Conservation (phyloP, 2,113 vertebrate species). For the Lasiurus borealis region DNA sequence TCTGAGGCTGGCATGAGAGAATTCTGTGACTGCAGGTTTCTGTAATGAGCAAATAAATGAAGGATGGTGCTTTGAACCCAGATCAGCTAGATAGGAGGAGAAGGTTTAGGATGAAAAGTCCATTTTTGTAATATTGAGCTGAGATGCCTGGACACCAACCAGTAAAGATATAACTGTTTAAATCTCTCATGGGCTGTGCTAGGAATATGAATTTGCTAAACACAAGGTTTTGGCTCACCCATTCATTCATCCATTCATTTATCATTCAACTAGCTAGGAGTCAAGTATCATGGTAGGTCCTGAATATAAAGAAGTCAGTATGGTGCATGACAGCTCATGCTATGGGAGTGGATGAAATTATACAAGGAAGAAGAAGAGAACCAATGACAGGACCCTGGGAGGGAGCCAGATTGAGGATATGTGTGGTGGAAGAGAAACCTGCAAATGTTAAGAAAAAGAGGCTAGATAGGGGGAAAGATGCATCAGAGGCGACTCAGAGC, state of each 20-base stretch:
- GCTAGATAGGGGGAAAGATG: neutral
- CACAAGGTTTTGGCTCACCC: neutral
- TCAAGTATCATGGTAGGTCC: neutral
- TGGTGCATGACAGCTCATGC: neutral
- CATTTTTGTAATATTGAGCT: conserved; percentile 4
- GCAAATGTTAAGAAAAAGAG: neutral
- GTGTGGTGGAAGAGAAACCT: neutral
- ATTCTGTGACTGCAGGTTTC: neutral
- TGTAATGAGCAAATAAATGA: conserved; percentile 4
- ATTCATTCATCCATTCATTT: neutral
- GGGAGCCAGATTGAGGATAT: neutral
- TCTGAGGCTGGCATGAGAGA: neutral
- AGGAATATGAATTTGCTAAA: neutral
- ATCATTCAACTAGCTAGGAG: neutral
- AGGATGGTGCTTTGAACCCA: neutral
- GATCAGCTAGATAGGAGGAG: neutral
- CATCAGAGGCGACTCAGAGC: neutral
- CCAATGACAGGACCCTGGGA: neutral
- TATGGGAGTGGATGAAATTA: neutral
- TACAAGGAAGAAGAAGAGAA: neutral
- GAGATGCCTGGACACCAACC: neutral
- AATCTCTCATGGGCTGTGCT: neutral
- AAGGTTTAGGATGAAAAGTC: neutral
- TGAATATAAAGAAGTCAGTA: neutral
- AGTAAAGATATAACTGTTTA: conserved; percentile 27